Base-by-base conservation (phyloP, 2,888 invertebrate genomes). In the Agriopis aurantiaria region DNA sequence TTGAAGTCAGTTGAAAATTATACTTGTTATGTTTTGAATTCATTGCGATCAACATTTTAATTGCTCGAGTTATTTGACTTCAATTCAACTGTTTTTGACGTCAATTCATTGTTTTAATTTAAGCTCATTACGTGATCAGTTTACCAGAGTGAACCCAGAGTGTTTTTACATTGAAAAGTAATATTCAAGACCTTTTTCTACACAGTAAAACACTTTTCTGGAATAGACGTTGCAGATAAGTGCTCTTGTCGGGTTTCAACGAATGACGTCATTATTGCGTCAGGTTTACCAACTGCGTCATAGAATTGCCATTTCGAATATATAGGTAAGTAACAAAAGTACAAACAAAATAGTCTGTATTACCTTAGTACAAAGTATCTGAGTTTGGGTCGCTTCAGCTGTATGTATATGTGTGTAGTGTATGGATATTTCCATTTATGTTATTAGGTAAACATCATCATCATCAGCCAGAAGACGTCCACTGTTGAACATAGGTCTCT, bases 191-290 rank as follows among this genome's bases (percentile, higher is more conserved):
- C 52, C 10, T 52, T 56, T 14, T 23, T 41, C 43, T 3, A 3
- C 23, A 9, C n/a, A 46, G 8, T n/a, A 51, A 43, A 57, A 58
- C 46, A 46, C n/a, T 58, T 46, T 58, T 23, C 46, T 48, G n/a
- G 58, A 51, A 57, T 51, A 51, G 40, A 51, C 14, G 56, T 46
- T 11, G 23, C 53, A 41, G 40, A 23, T 62, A 41, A 57, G 49
- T 45, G 33, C 62, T 58, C 56, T 62, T 57, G 56, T 57, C 6
- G 48, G 23, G 41, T 33, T 59, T 69, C 33, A 33, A 55, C 8
- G 49, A 60, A 55, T 49, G 33, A 65, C 65, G 69, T 57, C 61
- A 65, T 46, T 53, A 46, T 69, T 65, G 57, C 69, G 69, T 69
- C 65, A 69, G 46, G 23, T 46, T 46, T 59, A 11, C 56, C 9